phyloP scores from a whole-genome alignment of 53 echinoderm and acorn worm genomes.

The Glandiceps talaboti region DNA sequence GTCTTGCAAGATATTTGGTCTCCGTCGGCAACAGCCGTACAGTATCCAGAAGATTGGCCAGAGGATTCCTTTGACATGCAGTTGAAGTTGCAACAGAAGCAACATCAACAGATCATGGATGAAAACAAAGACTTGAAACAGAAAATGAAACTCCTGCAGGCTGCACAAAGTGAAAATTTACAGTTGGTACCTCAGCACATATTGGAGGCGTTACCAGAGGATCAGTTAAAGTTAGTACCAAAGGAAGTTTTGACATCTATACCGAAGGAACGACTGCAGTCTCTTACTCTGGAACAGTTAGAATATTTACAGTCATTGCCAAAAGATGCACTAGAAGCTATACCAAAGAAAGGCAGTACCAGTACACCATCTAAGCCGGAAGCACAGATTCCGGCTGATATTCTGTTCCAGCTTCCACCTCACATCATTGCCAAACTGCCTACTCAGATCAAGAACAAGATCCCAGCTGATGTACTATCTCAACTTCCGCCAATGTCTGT shows the following conservation, averaged over 20 bases:
- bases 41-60: not conserved
- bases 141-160: not conserved
- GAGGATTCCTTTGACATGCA: not conserved
- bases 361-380: not conserved
- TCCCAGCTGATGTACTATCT: not conserved
- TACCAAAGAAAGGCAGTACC: not conserved
- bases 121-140: not conserved
- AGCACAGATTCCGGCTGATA: not conserved
- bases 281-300: not conserved
- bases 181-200: not conserved
- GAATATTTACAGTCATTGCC: not conserved
- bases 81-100: not conserved
- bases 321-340: not conserved
- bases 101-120: not conserved
- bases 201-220: not conserved
- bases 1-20: not conserved
- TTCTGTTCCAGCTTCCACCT: not conserved
- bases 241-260: not conserved
- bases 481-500: not conserved
- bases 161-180: not conserved
- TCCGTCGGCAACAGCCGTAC: not conserved
- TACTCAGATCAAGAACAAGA: not conserved
- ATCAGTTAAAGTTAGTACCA: not conserved
- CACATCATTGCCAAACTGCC: not conserved
- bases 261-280: not conserved